Percentiles rank a stretch among this genome's conserved stretches.
phyloP scores from a whole-genome alignment of 1,140 invertebrate species.

The Babylonia areolata region DNA sequence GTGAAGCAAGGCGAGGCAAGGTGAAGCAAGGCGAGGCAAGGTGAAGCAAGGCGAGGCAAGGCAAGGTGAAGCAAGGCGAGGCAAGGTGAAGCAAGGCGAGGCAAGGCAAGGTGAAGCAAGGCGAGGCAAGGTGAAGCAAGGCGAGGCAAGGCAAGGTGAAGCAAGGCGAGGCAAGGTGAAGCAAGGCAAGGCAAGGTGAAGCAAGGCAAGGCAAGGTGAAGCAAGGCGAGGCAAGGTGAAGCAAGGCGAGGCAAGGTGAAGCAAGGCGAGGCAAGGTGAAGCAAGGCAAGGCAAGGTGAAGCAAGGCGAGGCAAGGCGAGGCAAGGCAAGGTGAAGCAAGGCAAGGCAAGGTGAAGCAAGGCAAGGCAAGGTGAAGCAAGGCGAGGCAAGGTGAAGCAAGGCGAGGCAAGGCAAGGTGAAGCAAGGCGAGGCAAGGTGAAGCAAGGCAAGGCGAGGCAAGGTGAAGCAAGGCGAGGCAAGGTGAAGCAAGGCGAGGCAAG shows the following conservation, averaged over 20 bases:
- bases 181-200: background rate
- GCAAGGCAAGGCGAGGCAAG: conserved; percentile 19
- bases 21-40: background rate
- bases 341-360: background rate
- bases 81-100: background rate
- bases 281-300: background rate
- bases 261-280: background rate
- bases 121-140: background rate
- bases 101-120: background rate
- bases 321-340: background rate
- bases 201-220: background rate
- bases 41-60: background rate
- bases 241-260: background rate
- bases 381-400: background rate
- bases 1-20: background rate
- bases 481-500: conserved; percentile 10
- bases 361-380: background rate
- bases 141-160: background rate
- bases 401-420: background rate
- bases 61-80: background rate
- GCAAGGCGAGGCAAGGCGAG: background rate
- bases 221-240: background rate
- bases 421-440: background rate
- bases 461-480: background rate
- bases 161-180: background rate